Conservation (phyloP, 1,140 invertebrate species). For the Caenorhabditis latens region DNA sequence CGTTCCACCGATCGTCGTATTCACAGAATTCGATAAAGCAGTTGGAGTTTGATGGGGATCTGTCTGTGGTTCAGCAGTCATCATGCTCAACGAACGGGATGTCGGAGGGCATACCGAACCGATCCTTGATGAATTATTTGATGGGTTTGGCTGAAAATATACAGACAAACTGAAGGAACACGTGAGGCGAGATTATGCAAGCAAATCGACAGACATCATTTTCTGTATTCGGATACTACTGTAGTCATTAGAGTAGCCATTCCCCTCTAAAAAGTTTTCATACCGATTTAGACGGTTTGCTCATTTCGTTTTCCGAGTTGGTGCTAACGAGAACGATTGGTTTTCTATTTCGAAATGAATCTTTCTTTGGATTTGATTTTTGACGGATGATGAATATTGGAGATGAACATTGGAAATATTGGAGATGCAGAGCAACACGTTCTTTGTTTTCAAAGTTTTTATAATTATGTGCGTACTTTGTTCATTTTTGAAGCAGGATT, state of each 20-base stretch:
- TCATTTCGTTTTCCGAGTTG: conserved; percentile 7
- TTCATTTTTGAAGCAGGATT: no score
- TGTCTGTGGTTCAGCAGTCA: conserved; percentile 1
- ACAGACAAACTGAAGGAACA: no score
- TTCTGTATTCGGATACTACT: no score
- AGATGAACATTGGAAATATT: no score
- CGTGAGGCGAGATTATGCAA: no score
- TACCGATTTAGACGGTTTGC: conserved; percentile 39
- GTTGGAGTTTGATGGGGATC: neutral
- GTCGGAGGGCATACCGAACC: conserved; percentile 35
- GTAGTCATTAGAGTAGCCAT: no score
- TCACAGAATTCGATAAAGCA: conserved; percentile 12
- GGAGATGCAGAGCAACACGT: no score
- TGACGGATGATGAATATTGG: no score
- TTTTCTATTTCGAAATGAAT: neutral
- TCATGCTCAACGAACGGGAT: neutral
- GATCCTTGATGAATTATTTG: conserved; percentile 31
- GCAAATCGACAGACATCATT: neutral
- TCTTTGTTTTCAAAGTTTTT: no score
- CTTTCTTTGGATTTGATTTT: no score
- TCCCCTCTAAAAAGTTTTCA: neutral
- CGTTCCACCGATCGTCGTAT: conserved; percentile 9
- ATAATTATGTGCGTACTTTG: no score
- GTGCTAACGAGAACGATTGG: neutral
- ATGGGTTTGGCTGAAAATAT: conserved; percentile 4